These are phyloP conservation scores for Apomyelois bistriatella DNA, from an alignment of 2,888 invertebrate species.

Conservation along the genomic window DNA sequence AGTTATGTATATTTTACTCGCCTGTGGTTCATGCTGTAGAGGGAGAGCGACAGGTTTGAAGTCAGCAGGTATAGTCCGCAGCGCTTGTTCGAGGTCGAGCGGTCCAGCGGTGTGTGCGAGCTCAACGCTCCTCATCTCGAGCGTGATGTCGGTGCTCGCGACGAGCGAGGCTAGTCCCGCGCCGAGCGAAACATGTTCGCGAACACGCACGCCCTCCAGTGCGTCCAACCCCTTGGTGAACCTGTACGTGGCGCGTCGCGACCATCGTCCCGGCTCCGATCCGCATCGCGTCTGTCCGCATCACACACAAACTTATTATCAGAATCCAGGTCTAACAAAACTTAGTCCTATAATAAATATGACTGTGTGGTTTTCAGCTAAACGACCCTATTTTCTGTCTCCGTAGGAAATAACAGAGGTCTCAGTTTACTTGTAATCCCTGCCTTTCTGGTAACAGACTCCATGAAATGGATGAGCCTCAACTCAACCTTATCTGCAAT, in stretches of 20 bases:
- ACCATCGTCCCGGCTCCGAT: constrained; percentile 17
- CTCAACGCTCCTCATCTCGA: neutral
- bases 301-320: no score
- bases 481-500: no score
- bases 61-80: neutral
- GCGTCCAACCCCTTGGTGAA: constrained; percentile 24
- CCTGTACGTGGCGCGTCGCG: constrained; percentile 46
- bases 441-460: no score
- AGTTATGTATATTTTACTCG: neutral
- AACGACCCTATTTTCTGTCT: no score
- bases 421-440: no score
- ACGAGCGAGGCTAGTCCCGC: neutral
- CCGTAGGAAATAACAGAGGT: no score
- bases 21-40: neutral
- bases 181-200: neutral
- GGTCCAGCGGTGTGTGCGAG: neutral
- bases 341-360: no score
- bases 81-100: neutral
- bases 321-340: no score
- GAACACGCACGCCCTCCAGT: constrained; percentile 28
- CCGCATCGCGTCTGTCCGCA: neutral
- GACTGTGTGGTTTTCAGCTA: no score
- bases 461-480: no score
- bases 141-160: neutral
- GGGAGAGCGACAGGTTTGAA: neutral